Conservation (phyloP, 1,140 invertebrate species). For the Galendromus occidentalis region DNA sequence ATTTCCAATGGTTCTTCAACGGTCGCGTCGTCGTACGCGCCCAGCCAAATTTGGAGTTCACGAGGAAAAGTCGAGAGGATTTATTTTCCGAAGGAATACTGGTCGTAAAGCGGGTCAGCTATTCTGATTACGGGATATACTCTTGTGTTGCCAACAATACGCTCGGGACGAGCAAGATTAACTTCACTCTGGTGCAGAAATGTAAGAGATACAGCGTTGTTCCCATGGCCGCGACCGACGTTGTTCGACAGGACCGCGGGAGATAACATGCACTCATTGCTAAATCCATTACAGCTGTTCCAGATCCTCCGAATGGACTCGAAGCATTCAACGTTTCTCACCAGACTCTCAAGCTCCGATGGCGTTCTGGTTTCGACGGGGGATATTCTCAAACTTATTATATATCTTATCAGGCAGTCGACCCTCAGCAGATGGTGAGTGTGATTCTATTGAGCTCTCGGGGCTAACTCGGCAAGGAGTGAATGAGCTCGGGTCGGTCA, state of each 20-base stretch:
- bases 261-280: no score
- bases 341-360: not conserved
- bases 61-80: not conserved
- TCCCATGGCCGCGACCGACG: not conserved
- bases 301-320: not conserved
- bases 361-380: not conserved
- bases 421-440: not conserved
- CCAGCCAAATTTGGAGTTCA: not conserved
- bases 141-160: not conserved
- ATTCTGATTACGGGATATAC: not conserved
- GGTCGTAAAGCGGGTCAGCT: not conserved
- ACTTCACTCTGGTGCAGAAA: not conserved
- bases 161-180: not conserved
- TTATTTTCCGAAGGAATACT: not conserved
- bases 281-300: not conserved
- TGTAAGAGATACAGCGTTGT: not conserved
- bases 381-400: conserved; percentile 4
- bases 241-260: not conserved
- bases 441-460: not conserved
- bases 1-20: conserved; percentile 4
- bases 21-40: not conserved
- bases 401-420: not conserved
- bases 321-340: conserved; percentile 5
- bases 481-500: not conserved
- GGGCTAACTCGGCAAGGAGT: not conserved